Evolutionary conservation across 2,113 vertebrate genomes (phyloP), one percentile per base, ranked within the genome.

Genomic region (Chaenogobius annularis): DNA sequence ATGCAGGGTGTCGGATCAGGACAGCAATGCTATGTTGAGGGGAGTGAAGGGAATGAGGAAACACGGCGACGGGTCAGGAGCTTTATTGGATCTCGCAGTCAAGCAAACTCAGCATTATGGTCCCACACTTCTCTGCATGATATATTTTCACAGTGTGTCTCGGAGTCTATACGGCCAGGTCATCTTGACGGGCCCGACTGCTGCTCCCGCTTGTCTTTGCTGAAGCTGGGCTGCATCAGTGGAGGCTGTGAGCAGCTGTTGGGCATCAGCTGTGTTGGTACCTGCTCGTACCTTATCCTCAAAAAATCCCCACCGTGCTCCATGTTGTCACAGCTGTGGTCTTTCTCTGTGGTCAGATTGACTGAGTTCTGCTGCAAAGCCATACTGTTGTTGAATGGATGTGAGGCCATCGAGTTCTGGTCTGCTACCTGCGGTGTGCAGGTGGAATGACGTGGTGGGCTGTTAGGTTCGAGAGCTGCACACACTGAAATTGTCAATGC

Each of bases 331-430:
- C 93, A 93, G 83, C 89, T 82, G 0, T 85, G 92, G 37, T 94
- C 93, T 40, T 85, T 93, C 88, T 97, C 96, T 0, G 96, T 94
- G 80, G 94, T 96, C 14, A 96, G 85, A 87, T 97, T 96, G 82
- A 89, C 94, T 0, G 95, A 96, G 86, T 98, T 98, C 91, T 98
- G 96, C 90, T 95, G 95, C 31, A 95, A 94, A 1, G 96, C 96
- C 87, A 95, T 72, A 66, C 93, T 94, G 86, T 95, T 93, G 89
- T 89, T 95, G 90, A 98, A 98, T 55, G 95, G 94, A 26, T 90
- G 93, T 71, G 93, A 95, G 56, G 93, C 92, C 50, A 2, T 86
- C 84, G 63, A 92, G 81, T 22, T 61, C 0, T 79, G 76, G 0
- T 82, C 85, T 0, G 84, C 90, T 77, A 97, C 81, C 81, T 96